Conservation (phyloP, 53 echinoderm and acorn worm species). For the Patiria pectinifera region DNA sequence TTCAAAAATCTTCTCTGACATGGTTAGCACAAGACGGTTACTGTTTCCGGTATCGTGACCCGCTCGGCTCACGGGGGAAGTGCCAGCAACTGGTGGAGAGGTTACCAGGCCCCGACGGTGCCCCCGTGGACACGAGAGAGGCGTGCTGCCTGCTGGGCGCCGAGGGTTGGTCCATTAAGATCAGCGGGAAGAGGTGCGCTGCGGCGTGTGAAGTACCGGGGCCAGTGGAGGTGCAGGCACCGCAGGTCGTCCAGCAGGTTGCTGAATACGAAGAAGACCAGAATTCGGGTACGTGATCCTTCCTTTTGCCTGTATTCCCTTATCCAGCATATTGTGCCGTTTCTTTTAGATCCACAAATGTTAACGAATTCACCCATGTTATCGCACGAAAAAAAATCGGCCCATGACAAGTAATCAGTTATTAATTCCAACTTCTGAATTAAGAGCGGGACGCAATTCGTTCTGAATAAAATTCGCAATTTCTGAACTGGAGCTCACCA, state of each 20-base stretch:
- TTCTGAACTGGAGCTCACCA: no score
- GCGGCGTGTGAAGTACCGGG: background rate
- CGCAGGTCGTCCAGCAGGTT: no score
- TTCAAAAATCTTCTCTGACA: background rate
- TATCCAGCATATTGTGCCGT: no score
- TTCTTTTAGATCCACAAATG: no score
- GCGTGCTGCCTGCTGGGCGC: constrained; percentile 30
- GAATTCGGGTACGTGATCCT: background rate
- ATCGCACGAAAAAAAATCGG: no score
- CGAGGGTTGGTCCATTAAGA: constrained; percentile 1
- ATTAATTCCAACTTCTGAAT: no score
- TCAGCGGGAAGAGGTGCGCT: background rate
- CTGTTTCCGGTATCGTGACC: constrained; percentile 20
- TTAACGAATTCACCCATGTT: no score
- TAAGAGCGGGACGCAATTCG: no score
- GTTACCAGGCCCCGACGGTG: background rate
- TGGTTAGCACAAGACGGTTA: background rate
- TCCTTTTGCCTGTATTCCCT: no score
- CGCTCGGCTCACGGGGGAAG: background rate
- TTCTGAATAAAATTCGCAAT: no score
- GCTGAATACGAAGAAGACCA: background rate
- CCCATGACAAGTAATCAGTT: no score
- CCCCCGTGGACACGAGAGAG: background rate
- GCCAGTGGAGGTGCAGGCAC: background rate
- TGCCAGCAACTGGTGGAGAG: background rate